Percentiles rank a stretch among this genome's conserved stretches.
phyloP scores from a whole-genome alignment of 2,797 vertebrate species.

The Trachurus trachurus region DNA sequence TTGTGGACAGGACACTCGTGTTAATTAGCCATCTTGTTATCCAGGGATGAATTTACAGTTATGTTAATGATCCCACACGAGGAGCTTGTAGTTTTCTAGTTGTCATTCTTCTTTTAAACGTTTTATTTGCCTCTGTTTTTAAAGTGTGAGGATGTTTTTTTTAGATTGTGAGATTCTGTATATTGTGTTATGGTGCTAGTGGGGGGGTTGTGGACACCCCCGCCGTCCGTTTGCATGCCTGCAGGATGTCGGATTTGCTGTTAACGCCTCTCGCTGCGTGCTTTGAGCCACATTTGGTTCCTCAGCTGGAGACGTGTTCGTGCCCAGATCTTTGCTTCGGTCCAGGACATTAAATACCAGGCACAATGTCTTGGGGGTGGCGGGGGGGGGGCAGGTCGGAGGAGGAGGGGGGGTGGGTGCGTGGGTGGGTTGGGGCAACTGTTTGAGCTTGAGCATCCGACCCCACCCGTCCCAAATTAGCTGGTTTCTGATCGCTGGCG shows the following conservation, averaged over 20 bases:
- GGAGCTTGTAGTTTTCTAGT: not conserved
- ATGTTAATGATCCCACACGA: not conserved
- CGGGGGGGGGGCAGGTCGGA: too few relatives aligned
- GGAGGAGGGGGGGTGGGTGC: not conserved
- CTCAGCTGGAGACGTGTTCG: slow-evolving; percentile 48
- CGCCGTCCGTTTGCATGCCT: slow-evolving; percentile 10
- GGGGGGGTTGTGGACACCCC: not conserved
- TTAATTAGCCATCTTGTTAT: not conserved
- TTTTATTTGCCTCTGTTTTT: not conserved
- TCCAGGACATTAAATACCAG: slow-evolving; percentile 40
- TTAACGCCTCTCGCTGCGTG: slow-evolving; percentile 46
- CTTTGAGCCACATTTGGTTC: slow-evolving; percentile 41
- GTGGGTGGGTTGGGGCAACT: slow-evolving; percentile 20
- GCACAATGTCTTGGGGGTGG: slow-evolving; percentile 27
- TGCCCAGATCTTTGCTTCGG: slow-evolving; percentile 4
- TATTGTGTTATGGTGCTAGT: too few relatives aligned
- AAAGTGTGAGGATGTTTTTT: not conserved
- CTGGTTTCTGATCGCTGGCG: slow-evolving; percentile 43
- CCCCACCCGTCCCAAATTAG: slow-evolving; percentile 63
- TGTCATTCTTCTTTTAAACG: not conserved
- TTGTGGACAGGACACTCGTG: not conserved
- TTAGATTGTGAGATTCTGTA: not conserved
- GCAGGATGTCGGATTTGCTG: slow-evolving; percentile 30
- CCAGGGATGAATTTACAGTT: too few relatives aligned
- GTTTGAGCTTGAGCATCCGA: slow-evolving; percentile 21